Evolutionary conservation across 2,888 invertebrate species (phyloP).

Genomic region (Seladonia tumulorum): DNA sequence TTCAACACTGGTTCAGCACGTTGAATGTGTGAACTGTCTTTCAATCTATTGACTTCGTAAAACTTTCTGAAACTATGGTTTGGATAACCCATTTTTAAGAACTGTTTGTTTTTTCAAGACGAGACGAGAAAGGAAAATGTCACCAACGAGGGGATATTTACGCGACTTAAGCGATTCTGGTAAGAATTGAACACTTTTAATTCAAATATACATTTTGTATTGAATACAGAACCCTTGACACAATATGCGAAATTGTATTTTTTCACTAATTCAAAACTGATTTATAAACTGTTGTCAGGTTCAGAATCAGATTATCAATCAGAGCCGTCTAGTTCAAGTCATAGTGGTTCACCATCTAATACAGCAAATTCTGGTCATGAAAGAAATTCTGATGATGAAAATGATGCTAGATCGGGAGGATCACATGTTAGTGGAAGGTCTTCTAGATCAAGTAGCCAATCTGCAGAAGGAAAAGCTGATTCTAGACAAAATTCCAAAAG

Average conservation of each 20-base stretch:
- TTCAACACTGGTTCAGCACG: background rate
- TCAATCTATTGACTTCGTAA: conserved; percentile 10
- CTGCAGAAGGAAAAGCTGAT: conserved; percentile 74
- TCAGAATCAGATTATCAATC: conserved; percentile 85
- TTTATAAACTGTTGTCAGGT: conserved; percentile 71
- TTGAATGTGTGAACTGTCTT: background rate
- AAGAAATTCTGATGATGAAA: conserved; percentile 74
- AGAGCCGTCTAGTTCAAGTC: conserved; percentile 81
- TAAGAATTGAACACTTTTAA: conserved; percentile 51
- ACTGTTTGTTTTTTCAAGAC: background rate
- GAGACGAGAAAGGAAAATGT: conserved; percentile 62
- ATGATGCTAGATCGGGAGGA: conserved; percentile 70
- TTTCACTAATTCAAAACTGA: background rate
- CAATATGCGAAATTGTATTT: background rate
- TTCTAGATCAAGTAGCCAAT: conserved; percentile 74
- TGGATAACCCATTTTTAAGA: conserved; percentile 1
- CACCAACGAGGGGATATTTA: conserved; percentile 66
- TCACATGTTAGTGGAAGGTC: conserved; percentile 71
- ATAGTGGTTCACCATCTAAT: conserved; percentile 83
- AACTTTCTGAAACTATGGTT: conserved; percentile 15
- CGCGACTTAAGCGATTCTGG: conserved; percentile 79
- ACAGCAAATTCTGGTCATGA: conserved; percentile 78
- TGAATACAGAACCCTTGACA: background rate
- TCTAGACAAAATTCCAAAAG: conserved; percentile 75
- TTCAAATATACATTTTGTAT: conserved; percentile 13